phyloP scores from a whole-genome alignment of 2,888 invertebrate species.

The Drosophila sordidula region DNA sequence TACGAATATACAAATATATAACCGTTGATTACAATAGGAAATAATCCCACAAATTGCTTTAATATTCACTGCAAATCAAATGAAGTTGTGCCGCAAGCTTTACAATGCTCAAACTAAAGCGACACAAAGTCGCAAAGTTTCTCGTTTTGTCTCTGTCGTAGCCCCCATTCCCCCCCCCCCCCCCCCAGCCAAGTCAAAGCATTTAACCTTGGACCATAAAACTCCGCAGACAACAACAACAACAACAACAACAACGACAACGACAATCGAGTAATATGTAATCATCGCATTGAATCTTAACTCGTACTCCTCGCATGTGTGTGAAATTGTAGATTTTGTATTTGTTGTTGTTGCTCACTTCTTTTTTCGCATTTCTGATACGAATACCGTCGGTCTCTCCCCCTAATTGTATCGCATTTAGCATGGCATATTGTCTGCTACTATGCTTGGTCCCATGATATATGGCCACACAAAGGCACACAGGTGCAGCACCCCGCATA shows the following conservation, averaged over 20 bases:
- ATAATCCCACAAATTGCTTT: constrained; percentile 82
- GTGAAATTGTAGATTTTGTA: constrained; percentile 62
- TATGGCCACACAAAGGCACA: constrained; percentile 35
- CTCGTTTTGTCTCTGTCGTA: constrained; percentile 37
- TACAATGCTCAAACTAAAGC: constrained; percentile 47
- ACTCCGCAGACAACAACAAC: constrained; percentile 63
- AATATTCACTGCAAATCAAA: constrained; percentile 82
- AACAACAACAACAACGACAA: constrained; percentile 51
- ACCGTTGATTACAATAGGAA: constrained; percentile 80
- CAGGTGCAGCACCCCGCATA: background rate
- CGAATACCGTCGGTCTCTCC: constrained; percentile 38
- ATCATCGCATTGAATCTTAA: constrained; percentile 79
- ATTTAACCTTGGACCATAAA: constrained; percentile 80
- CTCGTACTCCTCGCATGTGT: constrained; percentile 55
- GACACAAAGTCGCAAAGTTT: constrained; percentile 69
- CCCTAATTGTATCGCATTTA: constrained; percentile 76
- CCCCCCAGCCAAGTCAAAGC: constrained; percentile 57
- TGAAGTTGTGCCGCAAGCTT: constrained; percentile 71
- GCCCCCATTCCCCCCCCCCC: background rate
- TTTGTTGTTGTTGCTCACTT: constrained; percentile 5
- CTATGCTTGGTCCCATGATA: constrained; percentile 41
- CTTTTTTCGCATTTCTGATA: constrained; percentile 67
- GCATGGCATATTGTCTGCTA: constrained; percentile 70
- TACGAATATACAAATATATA: constrained; percentile 31
- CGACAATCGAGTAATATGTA: constrained; percentile 68